Percentiles rank a stretch among this genome's conserved stretches.
phyloP scores from a whole-genome alignment of 2,113 vertebrate species.

The Pachypanchax playfairii region DNA sequence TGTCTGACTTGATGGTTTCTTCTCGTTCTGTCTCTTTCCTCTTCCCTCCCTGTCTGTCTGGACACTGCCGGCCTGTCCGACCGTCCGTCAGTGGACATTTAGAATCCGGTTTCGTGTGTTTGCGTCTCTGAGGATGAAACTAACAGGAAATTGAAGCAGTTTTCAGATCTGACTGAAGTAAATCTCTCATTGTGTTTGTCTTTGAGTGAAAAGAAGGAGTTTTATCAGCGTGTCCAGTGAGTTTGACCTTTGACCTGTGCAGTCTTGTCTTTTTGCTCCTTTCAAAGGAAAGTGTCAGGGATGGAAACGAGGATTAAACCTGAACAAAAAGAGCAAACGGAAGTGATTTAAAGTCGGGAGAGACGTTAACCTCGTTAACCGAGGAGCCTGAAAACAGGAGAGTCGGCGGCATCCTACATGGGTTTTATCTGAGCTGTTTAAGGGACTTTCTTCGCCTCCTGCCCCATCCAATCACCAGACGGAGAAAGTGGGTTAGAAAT shows the following conservation, averaged over 20 bases:
- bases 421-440: slow-evolving; percentile 1
- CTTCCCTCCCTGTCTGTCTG: slow-evolving; percentile 24
- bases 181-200: neutral
- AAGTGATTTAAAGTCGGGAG: neutral
- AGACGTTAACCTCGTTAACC: neutral
- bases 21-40: slow-evolving; percentile 50
- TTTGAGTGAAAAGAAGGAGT: neutral
- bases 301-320: slow-evolving; percentile 32
- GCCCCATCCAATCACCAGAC: neutral
- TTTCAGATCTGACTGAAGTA: neutral
- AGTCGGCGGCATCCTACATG: slow-evolving; percentile 2
- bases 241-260: slow-evolving; percentile 49
- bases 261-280: slow-evolving; percentile 14
- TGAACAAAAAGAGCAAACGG: slow-evolving; percentile 23
- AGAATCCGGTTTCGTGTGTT: slow-evolving; percentile 40
- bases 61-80: neutral
- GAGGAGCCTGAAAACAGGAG: neutral
- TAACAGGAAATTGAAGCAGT: slow-evolving; percentile 16
- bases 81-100: slow-evolving; percentile 20
- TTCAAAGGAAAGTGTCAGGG: slow-evolving; percentile 17
- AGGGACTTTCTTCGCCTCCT: slow-evolving; percentile 7
- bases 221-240: slow-evolving; percentile 1
- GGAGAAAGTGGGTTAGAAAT: slow-evolving; percentile 45
- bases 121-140: slow-evolving; percentile 7
- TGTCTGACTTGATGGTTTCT: slow-evolving; percentile 24